A percentile compares a stretch with the other conserved stretches of the same genome.
Evolutionary conservation across 2,888 invertebrate genomes (phyloP).

Genomic region (Synanthedon vespiformis): DNA sequence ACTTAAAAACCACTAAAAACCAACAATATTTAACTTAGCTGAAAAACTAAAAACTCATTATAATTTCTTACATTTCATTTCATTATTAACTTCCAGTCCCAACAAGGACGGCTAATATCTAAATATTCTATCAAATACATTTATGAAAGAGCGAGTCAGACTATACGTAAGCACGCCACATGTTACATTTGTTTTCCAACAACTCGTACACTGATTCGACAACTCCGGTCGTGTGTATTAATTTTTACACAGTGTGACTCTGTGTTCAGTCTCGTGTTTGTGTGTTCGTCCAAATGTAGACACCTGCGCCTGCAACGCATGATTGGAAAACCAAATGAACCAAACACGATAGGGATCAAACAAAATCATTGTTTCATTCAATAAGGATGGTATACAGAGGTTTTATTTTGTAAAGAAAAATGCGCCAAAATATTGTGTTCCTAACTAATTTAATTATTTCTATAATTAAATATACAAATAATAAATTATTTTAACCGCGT

Average conservation of each 20-base stretch:
- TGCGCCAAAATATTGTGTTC: too few relatives aligned
- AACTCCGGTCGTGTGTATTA: background rate
- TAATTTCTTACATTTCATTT: too few relatives aligned
- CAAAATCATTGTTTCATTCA: slow-evolving; percentile 32
- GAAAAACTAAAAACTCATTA: too few relatives aligned
- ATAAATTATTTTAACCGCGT: background rate
- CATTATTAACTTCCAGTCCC: background rate
- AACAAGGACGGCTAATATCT: background rate
- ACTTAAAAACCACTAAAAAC: too few relatives aligned
- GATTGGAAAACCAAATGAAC: slow-evolving; percentile 49
- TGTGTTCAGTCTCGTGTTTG: slow-evolving; percentile 6
- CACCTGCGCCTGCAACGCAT: slow-evolving; percentile 36
- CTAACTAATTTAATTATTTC: too few relatives aligned
- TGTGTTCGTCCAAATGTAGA: slow-evolving; percentile 16
- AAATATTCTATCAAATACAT: background rate
- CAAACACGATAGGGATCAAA: slow-evolving; percentile 1
- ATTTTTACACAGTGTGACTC: slow-evolving; percentile 11
- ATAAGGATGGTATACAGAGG: slow-evolving; percentile 11
- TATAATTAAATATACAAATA: too few relatives aligned
- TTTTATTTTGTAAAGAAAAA: background rate
- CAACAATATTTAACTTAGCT: too few relatives aligned
- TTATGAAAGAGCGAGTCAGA: background rate
- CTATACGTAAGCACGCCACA: background rate
- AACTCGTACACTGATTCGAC: background rate
- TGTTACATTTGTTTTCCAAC: background rate